Evolutionary conservation across 37 sponge, comb jelly and placozoan species (phyloP).

Genomic region (Diacarnus erythraeanus): DNA sequence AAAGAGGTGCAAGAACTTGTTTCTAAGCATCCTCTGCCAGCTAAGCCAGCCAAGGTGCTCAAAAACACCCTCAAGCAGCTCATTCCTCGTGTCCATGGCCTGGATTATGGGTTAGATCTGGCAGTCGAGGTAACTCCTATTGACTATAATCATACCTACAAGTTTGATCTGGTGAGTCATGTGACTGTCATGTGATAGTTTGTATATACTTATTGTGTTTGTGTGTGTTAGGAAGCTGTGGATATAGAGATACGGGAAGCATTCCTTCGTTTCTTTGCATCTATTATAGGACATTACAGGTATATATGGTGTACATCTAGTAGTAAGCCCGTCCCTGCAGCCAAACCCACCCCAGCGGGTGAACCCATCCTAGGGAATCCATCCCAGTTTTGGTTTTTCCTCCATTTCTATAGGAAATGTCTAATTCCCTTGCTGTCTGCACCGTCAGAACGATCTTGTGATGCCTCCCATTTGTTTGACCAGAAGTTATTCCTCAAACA

Average conservation of each 20-base stretch:
- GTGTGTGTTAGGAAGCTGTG: conserved; percentile 27
- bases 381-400: not conserved
- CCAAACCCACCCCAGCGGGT: not conserved
- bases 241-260: conserved; percentile 77
- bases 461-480: conserved; percentile 46
- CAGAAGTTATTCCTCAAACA: conserved; percentile 62
- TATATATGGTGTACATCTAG: not conserved
- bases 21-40: conserved; percentile 26
- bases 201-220: not conserved
- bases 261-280: conserved; percentile 70
- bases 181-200: conserved; percentile 1
- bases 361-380: not conserved
- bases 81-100: not conserved
- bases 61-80: not conserved
- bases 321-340: not conserved
- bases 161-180: conserved; percentile 45
- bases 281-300: conserved; percentile 60
- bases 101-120: conserved; percentile 62
- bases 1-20: conserved; percentile 41
- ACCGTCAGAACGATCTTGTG: conserved; percentile 32
- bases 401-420: conserved; percentile 17
- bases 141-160: conserved; percentile 54
- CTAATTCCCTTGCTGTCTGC: conserved; percentile 47
- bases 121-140: conserved; percentile 86
- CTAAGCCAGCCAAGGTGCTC: conserved; percentile 6